Conservation (phyloP, 1,140 invertebrate species). For the Heliconius nattereri region DNA sequence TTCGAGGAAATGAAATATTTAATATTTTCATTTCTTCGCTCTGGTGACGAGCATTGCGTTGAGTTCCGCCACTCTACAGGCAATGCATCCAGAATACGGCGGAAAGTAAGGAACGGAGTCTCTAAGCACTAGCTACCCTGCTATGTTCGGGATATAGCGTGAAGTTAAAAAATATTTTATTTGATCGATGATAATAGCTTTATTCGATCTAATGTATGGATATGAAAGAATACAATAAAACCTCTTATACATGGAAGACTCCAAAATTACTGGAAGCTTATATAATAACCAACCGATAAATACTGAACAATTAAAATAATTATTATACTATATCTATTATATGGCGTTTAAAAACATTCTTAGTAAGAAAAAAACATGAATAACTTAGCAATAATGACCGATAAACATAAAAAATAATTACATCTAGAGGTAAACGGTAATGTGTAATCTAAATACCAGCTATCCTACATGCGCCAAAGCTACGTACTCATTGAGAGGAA, state of each 20-base stretch:
- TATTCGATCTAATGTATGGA: too few species aligned
- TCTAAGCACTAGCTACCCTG: too few species aligned
- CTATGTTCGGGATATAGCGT: too few species aligned
- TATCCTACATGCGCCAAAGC: neutral
- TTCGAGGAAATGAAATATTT: too few species aligned
- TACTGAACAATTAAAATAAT: neutral
- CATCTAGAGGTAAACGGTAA: neutral
- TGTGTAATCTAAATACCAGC: constrained; percentile 7
- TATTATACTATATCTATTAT: neutral
- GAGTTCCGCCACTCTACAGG: too few species aligned
- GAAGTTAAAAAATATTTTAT: too few species aligned
- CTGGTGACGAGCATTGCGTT: too few species aligned
- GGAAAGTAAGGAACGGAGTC: too few species aligned
- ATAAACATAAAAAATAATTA: neutral
- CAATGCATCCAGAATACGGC: too few species aligned
- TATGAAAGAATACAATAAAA: too few species aligned
- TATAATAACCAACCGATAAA: neutral
- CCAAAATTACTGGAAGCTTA: neutral
- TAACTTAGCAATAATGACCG: neutral
- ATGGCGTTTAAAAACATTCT: neutral
- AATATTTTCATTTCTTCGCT: too few species aligned
- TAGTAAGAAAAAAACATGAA: neutral
- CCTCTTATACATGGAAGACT: neutral
- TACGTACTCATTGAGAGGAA: neutral
- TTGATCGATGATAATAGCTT: too few species aligned